These are phyloP conservation scores for Onthophagus taurus DNA, from an alignment of 1,140 invertebrate species.

Conservation along the genomic window DNA sequence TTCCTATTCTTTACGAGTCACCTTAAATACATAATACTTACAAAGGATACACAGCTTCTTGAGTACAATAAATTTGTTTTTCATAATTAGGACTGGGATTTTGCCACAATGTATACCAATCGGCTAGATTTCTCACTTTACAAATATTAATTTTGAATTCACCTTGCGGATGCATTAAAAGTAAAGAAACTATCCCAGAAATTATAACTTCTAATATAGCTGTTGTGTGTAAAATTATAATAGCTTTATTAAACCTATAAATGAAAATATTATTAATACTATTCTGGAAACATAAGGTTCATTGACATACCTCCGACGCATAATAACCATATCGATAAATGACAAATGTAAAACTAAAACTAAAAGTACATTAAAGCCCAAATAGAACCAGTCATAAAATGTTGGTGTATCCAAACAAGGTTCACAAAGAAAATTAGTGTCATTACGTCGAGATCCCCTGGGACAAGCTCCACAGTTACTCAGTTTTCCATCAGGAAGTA, in stretches of 20 bases:
- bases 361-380: constrained; percentile 85
- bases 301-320: constrained; percentile 53
- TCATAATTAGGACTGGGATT: constrained; percentile 92
- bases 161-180: constrained; percentile 70
- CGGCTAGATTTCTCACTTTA: constrained; percentile 63
- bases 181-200: constrained; percentile 63
- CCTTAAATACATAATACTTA: constrained; percentile 49
- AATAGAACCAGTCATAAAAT: constrained; percentile 90
- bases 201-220: constrained; percentile 70
- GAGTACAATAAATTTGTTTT: constrained; percentile 81
- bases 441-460: constrained; percentile 62
- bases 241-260: constrained; percentile 57
- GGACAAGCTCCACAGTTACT: constrained; percentile 80
- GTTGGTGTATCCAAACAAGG: constrained; percentile 65
- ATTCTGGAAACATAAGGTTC: background rate
- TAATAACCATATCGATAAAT: constrained; percentile 77
- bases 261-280: background rate
- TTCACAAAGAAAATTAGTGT: constrained; percentile 55
- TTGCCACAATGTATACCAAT: constrained; percentile 93
- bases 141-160: constrained; percentile 67
- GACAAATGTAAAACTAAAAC: constrained; percentile 83
- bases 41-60: constrained; percentile 95
- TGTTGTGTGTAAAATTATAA: constrained; percentile 62
- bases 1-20: too few relatives aligned
- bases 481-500: constrained; percentile 55